Evolutionary conservation across 2,797 vertebrate genomes (phyloP), one percentile per base, ranked within the genome.

Genomic region (Siniperca undulata): DNA sequence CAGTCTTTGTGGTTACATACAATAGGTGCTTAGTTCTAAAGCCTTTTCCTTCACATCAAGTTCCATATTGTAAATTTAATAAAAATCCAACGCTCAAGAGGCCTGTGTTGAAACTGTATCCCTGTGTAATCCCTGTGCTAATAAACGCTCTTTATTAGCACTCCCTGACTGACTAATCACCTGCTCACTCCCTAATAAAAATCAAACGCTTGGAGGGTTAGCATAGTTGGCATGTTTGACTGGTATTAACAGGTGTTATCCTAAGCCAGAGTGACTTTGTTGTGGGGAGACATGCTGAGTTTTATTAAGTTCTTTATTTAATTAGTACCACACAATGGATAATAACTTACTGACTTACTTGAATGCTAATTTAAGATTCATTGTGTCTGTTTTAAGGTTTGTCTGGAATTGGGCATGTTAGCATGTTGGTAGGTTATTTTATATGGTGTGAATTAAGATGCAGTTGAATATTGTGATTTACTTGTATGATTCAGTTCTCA

Each of bases 141-240:
- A 88, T 86, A 84, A 88, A 83, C 44, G 58, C n/a, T 70, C 69
- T 89, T 82, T 88, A 85, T 86, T 74, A 83, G 69, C 81, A 76
- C 91, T 90, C 80, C 68, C 62, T 42, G 5, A 13, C 78, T 88
- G 6, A 13, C 76, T 88, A 88, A 90, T 90, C 71, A 83, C 76
- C 68, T 69, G 74, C 73, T 90, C 61, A 14, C 24, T 38, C 38
- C n/a, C n/a, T 83, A 81, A 90, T 86, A 76, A 85, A 78, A 87
- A 82, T 68, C 55, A 75, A 79, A 81, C 9, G 64, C 67, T 68
- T 9, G 10, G 68, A 69, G 78, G 30, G 42, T 85, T 81, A 62
- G 67, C 84, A 84, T 85, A 72, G 81, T 58, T 88, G 84, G 71
- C 84, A 74, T 91, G 85, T 81, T 87, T 89, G 67, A 71, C 70